Conservation (phyloP, 2,797 vertebrate species). For the Amazonetta brasiliensis region DNA sequence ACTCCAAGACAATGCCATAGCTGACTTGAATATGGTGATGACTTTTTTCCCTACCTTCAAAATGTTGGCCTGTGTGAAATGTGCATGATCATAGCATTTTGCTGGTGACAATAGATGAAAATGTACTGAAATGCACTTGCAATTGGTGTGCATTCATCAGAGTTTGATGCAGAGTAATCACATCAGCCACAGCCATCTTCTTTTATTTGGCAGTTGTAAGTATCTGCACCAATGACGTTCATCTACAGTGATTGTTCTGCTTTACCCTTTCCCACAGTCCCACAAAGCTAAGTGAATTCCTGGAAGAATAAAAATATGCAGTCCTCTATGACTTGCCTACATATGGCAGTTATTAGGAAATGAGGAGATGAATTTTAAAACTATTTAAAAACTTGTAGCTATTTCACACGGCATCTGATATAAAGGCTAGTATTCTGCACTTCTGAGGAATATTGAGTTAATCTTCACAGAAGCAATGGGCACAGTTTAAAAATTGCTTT, state of each 20-base stretch:
- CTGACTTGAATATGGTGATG: fast-evolving
- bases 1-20: not conserved
- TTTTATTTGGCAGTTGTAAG: not conserved
- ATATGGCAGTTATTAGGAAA: not conserved
- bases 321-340: not conserved
- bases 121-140: not conserved
- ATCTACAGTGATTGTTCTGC: not conserved
- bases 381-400: not conserved
- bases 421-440: not conserved
- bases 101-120: not conserved
- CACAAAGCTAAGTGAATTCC: not conserved
- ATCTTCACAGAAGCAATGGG: not conserved
- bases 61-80: not conserved
- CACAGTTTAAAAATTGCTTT: not conserved
- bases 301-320: not conserved
- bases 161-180: not conserved
- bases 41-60: not conserved
- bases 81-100: fast-evolving
- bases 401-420: not conserved
- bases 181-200: not conserved
- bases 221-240: not conserved
- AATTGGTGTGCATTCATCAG: not conserved
- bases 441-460: not conserved
- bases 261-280: not conserved
- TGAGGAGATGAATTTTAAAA: not conserved